These are phyloP conservation scores for Hermaeophaga mercurialis DNA, from an alignment of 2,888 invertebrate species.

Conservation along the genomic window DNA sequence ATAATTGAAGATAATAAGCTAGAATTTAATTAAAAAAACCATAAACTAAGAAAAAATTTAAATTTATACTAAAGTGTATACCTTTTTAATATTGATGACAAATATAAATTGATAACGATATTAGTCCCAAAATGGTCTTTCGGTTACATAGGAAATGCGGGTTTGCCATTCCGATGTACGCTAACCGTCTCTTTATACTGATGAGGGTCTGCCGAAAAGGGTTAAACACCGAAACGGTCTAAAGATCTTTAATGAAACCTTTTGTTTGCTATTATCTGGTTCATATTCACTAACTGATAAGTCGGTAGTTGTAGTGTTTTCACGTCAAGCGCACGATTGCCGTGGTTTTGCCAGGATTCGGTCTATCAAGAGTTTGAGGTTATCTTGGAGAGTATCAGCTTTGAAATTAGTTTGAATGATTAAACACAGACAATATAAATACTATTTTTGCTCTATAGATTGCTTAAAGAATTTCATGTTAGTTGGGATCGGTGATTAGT, in stretches of 20 bases:
- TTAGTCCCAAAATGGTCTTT: background rate
- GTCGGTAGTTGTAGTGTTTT: constrained; percentile 27
- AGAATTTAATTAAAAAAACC: too few relatives aligned
- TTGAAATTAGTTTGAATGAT: constrained; percentile 17
- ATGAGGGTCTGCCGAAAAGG: constrained; percentile 26
- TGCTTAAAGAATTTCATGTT: too few relatives aligned
- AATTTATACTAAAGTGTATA: too few relatives aligned
- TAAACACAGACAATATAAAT: background rate
- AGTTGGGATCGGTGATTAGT: too few relatives aligned
- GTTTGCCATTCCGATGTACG: background rate
- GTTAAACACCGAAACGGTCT: constrained; percentile 28
- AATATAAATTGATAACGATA: background rate
- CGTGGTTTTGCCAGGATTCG: background rate
- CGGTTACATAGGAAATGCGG: background rate
- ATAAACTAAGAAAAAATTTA: too few relatives aligned
- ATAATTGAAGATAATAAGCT: too few relatives aligned
- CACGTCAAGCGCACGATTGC: constrained; percentile 22
- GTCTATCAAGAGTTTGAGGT: constrained; percentile 14
- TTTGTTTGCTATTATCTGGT: constrained; percentile 29
- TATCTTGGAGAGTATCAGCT: constrained; percentile 19
- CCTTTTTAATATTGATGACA: background rate
- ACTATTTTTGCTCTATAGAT: background rate
- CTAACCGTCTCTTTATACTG: constrained; percentile 15
- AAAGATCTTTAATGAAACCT: constrained; percentile 34
- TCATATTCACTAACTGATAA: constrained; percentile 30